These are phyloP conservation scores for Spea hammondii DNA, from an alignment of 2,797 vertebrate genomes.

Conservation along the genomic window DNA sequence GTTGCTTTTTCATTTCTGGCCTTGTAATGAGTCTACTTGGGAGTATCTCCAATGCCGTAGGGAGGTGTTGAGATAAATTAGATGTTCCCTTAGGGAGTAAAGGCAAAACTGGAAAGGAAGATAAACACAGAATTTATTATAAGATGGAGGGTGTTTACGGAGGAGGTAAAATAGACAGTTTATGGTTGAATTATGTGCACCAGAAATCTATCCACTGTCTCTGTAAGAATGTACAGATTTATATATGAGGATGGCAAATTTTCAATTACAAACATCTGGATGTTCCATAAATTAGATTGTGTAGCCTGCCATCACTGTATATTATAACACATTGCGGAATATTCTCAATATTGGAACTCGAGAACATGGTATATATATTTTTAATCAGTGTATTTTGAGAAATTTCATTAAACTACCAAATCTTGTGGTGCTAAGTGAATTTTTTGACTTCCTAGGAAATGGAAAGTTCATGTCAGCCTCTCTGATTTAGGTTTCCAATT, in stretches of 20 bases:
- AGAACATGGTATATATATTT: conserved; percentile 20
- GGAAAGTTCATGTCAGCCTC: conserved; percentile 37
- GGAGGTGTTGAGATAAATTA: too few relatives aligned
- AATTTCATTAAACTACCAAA: conserved; percentile 18
- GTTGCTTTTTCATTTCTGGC: too few relatives aligned
- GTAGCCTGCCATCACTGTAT: background rate
- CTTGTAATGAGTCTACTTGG: too few relatives aligned
- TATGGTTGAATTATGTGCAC: background rate
- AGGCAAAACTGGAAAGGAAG: background rate
- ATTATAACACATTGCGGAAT: background rate
- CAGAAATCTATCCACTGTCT: background rate
- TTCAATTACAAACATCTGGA: background rate
- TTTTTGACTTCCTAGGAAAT: conserved; percentile 30
- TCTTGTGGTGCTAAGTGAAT: background rate
- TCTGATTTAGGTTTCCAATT: conserved; percentile 40
- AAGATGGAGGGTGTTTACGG: too few relatives aligned
- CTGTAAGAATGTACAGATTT: background rate
- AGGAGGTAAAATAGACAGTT: too few relatives aligned
- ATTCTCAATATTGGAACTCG: background rate
- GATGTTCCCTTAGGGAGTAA: background rate
- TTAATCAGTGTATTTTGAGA: conserved; percentile 37
- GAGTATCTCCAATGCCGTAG: too few relatives aligned
- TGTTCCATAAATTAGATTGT: background rate
- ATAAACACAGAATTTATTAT: too few relatives aligned
- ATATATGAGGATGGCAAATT: background rate